Base-by-base conservation (phyloP, 1,140 invertebrate species). In the Neodiprion lecontei region DNA sequence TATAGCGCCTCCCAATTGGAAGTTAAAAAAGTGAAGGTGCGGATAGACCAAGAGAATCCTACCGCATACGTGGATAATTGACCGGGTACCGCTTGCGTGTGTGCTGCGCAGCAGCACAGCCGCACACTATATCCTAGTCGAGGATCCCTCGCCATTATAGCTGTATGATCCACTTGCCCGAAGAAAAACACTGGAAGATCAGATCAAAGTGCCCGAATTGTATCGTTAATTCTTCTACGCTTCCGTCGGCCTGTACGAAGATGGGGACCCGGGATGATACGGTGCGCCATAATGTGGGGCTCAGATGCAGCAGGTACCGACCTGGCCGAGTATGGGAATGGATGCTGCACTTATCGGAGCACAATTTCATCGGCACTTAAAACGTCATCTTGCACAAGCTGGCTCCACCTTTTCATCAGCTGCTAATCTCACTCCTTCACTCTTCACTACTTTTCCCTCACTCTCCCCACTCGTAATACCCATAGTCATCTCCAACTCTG, bases 321-420 rank as follows among this genome's bases (percentile, higher is more conserved):
- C 28, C 28, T 40, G 28, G 28, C 11, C 53, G 53, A 61, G n/a
- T 17, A 61, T 61, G 5, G 53, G 53, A 61, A 72, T 50, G 21
- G 40, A 71, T n/a, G 69, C 73, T 75, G 74, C 76, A 77, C 75
- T 82, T 82, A 82, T 82, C 80, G 75, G 67, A 48, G 71, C 78
- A 82, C 79, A 81, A 82, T 83, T 83, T 82, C 80, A 80, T 82
- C 81, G 78, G 78, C 81, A 82, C 82, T 83, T 83, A 83, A 83
- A 83, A 82, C 77, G 79, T 81, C 82, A 83, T 81, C 74, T 78
- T 69, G 73, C 53, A 75, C 74, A 40, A 40, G 28, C 28, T 12
- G 73, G 74, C 75, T 81, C 77, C 78, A 82, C 76, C 80, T 81
- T 82, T 81, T 82, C 79, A 83, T 83, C 79, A 81, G 74, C 78